Conservation (phyloP, 2,888 invertebrate species). For the Cryptocheilus praepositus region DNA sequence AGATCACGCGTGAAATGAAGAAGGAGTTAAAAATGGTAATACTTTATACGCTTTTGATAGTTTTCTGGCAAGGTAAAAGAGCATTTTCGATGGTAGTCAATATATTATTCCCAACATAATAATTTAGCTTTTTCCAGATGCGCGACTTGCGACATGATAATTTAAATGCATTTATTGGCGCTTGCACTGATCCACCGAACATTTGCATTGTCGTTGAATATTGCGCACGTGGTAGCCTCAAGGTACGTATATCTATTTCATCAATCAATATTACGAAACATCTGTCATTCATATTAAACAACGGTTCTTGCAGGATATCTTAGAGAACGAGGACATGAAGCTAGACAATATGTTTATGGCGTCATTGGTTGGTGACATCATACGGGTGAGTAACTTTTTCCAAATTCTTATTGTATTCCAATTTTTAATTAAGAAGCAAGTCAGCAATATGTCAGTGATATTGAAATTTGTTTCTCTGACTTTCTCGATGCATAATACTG, state of each 20-base stretch:
- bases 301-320: conserved; percentile 82
- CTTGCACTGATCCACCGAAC: conserved; percentile 92
- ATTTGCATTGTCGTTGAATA: conserved; percentile 93
- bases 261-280: not conserved
- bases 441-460: not conserved
- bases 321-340: conserved; percentile 96
- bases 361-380: conserved; percentile 94
- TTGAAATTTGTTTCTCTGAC: no score
- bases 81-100: not conserved
- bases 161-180: conserved; percentile 93
- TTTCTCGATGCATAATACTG: no score
- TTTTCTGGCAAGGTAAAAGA: conserved; percentile 6
- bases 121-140: conserved; percentile 79
- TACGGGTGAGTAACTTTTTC: conserved; percentile 84
- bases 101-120: conserved; percentile 16
- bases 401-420: not conserved
- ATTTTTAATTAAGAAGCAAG: not conserved
- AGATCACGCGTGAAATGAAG: conserved; percentile 92
- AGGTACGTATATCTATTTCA: conserved; percentile 77
- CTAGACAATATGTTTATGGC: conserved; percentile 97
- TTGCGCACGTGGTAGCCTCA: conserved; percentile 92
- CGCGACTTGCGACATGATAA: conserved; percentile 94
- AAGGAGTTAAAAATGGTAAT: conserved; percentile 91
- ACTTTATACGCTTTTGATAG: not conserved
- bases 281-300: not conserved